Evolutionary conservation across 2,113 vertebrate species (phyloP).

Genomic region (Sterna hirundo): DNA sequence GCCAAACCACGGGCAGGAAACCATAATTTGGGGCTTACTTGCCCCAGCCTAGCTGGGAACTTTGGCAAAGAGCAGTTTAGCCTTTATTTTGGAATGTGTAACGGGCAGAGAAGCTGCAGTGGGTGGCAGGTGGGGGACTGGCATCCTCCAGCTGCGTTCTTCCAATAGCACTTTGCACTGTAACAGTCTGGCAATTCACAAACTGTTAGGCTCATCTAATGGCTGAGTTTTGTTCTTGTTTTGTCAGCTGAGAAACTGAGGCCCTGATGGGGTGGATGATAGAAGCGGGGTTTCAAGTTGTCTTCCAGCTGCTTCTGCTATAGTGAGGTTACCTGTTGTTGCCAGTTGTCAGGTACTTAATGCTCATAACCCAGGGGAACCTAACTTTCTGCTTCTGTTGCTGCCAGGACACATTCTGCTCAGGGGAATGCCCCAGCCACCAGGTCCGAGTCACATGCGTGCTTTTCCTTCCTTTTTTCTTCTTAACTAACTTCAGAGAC

Average conservation of each 20-base stretch:
- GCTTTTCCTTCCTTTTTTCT: not conserved
- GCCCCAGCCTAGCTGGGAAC: not conserved
- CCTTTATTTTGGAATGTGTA: not conserved
- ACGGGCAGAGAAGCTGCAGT: not conserved
- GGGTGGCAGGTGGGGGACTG: not conserved
- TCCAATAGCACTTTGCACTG: not conserved
- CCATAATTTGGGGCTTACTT: not conserved
- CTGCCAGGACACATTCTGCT: not conserved
- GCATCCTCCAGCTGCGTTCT: not conserved
- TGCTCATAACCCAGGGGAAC: not conserved
- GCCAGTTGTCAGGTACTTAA: not conserved
- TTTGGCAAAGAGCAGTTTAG: not conserved
- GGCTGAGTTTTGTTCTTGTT: not conserved
- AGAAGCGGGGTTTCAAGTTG: not conserved
- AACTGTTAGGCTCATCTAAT: not conserved
- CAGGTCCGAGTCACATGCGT: not conserved
- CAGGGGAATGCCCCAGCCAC: not conserved
- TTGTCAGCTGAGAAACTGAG: not conserved
- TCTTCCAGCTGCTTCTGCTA: not conserved
- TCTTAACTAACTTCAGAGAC: not conserved
- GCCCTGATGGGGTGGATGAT: not conserved
- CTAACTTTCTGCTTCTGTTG: not conserved
- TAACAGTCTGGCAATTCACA: not conserved
- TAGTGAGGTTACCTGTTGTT: not conserved
- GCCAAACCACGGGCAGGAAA: not conserved